Evolutionary conservation across 2,797 vertebrate species (phyloP).

Genomic region (Anniella stebbinsi): DNA sequence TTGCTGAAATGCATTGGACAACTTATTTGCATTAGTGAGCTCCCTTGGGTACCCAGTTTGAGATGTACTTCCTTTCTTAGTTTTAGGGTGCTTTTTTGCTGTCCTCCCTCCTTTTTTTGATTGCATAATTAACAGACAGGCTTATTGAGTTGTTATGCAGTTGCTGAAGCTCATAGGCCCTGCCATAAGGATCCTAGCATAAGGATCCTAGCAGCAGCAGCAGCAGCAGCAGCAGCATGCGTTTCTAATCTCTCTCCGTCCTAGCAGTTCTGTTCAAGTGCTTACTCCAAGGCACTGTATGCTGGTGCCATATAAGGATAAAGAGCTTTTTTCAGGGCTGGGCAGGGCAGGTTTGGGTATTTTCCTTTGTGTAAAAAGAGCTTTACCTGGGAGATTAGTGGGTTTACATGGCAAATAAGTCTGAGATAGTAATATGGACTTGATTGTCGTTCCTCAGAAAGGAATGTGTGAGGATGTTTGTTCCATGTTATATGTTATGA

Average conservation of each 20-base stretch:
- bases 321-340: not conserved
- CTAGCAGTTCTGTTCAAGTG: not conserved
- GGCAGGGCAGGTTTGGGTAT: not conserved
- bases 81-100: not conserved
- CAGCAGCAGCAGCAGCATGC: not conserved
- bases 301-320: not conserved
- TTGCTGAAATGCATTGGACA: not conserved
- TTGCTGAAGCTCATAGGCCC: not conserved
- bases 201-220: no score
- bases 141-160: not conserved
- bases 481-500: not conserved
- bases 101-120: not conserved
- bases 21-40: not conserved
- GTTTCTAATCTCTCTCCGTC: not conserved
- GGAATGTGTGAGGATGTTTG: not conserved
- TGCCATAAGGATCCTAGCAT: not conserved
- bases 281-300: not conserved
- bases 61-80: not conserved
- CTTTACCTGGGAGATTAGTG: not conserved
- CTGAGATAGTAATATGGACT: not conserved
- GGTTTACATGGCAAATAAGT: not conserved
- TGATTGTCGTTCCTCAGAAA: not conserved
- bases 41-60: not conserved
- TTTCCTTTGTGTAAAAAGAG: not conserved
- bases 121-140: not conserved